phyloP scores from a whole-genome alignment of 2,113 vertebrate genomes.

The Onychorhynchus coronatus region DNA sequence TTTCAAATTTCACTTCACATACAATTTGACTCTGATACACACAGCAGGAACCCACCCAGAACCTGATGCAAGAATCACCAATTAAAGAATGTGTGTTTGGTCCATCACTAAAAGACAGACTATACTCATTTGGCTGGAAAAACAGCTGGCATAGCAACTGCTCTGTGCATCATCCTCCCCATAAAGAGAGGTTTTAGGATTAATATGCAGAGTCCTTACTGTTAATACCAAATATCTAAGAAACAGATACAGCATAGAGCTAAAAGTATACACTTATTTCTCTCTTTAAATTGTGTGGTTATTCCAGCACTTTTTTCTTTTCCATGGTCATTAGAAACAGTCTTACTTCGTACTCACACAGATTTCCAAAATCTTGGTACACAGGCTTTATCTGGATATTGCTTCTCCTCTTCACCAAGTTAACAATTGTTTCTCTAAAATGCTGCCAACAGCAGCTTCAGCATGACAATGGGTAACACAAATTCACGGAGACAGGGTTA shows the following conservation, averaged over 20 bases:
- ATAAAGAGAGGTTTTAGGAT: not conserved
- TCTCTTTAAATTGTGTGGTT: not conserved
- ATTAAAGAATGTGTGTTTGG: not conserved
- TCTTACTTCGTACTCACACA: not conserved
- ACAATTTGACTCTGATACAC: not conserved
- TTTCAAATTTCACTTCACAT: constrained; percentile 9
- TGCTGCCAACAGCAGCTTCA: not conserved
- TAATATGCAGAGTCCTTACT: not conserved
- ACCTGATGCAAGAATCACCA: not conserved
- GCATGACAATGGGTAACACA: not conserved
- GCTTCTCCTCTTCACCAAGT: not conserved
- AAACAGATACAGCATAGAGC: not conserved
- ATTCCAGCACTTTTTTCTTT: not conserved
- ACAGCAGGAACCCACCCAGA: not conserved
- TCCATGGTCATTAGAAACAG: not conserved
- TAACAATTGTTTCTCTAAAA: not conserved
- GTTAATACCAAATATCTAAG: not conserved
- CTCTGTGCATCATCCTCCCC: not conserved
- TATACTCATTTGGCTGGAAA: not conserved
- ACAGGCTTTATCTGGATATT: not conserved
- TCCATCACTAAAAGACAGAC: not conserved
- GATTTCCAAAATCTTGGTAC: not conserved
- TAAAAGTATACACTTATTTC: not conserved
- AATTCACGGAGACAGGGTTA: not conserved
- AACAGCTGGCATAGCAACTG: not conserved